Percentiles rank a stretch among this genome's conserved stretches.
Evolutionary conservation across 2,888 invertebrate genomes (phyloP).

Genomic region (Apotomis capreana): DNA sequence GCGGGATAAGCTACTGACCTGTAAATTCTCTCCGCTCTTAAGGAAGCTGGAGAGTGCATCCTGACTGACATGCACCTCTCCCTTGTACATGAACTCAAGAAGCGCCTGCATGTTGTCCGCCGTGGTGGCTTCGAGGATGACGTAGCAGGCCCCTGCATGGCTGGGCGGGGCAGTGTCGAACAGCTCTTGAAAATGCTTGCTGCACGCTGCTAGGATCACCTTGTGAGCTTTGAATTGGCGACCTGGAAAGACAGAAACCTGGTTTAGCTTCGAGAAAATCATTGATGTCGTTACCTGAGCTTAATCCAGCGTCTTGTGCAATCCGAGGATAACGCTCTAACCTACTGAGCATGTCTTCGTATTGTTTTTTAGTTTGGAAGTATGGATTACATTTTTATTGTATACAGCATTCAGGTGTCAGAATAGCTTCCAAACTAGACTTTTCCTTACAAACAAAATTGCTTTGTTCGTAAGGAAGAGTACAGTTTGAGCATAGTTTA

Average conservation of each 20-base stretch:
- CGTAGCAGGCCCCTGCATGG: conserved; percentile 90
- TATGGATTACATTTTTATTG: too few species aligned
- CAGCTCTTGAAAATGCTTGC: conserved; percentile 95
- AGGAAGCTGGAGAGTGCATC: conserved; percentile 95
- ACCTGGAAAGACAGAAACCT: conserved; percentile 80
- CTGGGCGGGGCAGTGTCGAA: conserved; percentile 93
- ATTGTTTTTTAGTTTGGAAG: too few species aligned
- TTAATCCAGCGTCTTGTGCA: too few species aligned
- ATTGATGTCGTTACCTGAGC: too few species aligned
- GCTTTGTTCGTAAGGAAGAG: too few species aligned
- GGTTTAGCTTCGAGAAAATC: not conserved
- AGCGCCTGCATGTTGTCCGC: conserved; percentile 95
- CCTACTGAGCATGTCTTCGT: too few species aligned
- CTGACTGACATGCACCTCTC: conserved; percentile 96
- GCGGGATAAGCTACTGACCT: conserved; percentile 77
- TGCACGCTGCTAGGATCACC: conserved; percentile 95
- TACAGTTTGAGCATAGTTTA: too few species aligned
- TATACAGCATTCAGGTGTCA: too few species aligned
- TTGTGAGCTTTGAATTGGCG: conserved; percentile 96
- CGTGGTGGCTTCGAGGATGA: conserved; percentile 94
- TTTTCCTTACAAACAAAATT: too few species aligned
- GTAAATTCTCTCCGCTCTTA: conserved; percentile 95
- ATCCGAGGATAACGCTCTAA: too few species aligned
- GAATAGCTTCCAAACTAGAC: too few species aligned
- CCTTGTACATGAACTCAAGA: conserved; percentile 97